Evolutionary conservation across 2,113 vertebrate species (phyloP).

Genomic region (Macquaria ambigua): DNA sequence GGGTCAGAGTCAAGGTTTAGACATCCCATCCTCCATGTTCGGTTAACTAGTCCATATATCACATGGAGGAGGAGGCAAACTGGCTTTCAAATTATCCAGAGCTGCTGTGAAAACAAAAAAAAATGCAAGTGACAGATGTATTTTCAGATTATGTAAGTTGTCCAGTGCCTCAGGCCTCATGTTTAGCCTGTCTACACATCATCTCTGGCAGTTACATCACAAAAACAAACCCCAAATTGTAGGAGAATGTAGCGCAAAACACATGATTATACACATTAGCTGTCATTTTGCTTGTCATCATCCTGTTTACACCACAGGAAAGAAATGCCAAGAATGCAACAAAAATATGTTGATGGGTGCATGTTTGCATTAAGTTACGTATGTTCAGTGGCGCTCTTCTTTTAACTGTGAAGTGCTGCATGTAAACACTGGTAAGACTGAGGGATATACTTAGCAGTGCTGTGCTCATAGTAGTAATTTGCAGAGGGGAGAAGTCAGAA

Average conservation of each 20-base stretch:
- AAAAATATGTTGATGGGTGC: slow-evolving; percentile 54
- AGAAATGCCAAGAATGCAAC: slow-evolving; percentile 72
- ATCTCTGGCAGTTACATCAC: slow-evolving; percentile 34
- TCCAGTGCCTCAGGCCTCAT: not conserved
- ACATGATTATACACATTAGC: slow-evolving; percentile 63
- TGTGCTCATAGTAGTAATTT: slow-evolving; percentile 36
- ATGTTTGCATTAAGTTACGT: slow-evolving; percentile 40
- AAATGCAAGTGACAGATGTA: slow-evolving; percentile 16
- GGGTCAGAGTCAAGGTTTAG: slow-evolving; percentile 6
- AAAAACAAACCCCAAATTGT: slow-evolving; percentile 40
- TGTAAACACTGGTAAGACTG: slow-evolving; percentile 50
- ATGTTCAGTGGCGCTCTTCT: not conserved
- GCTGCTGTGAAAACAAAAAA: slow-evolving; percentile 12
- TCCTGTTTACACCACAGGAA: slow-evolving; percentile 18
- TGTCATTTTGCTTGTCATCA: slow-evolving; percentile 49
- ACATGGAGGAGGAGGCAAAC: slow-evolving; percentile 1
- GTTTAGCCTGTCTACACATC: slow-evolving; percentile 30
- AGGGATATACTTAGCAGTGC: slow-evolving; percentile 50
- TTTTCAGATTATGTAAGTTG: slow-evolving; percentile 23
- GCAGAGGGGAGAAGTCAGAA: slow-evolving; percentile 34
- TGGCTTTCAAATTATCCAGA: not conserved
- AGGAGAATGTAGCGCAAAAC: slow-evolving; percentile 27
- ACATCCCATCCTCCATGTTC: not conserved
- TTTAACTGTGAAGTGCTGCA: slow-evolving; percentile 50
- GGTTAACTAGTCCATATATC: slow-evolving; percentile 2